A percentile compares a stretch with the other conserved stretches of the same genome.
Evolutionary conservation across 2,797 vertebrate genomes (phyloP).

Genomic region (Harpagifer antarcticus): DNA sequence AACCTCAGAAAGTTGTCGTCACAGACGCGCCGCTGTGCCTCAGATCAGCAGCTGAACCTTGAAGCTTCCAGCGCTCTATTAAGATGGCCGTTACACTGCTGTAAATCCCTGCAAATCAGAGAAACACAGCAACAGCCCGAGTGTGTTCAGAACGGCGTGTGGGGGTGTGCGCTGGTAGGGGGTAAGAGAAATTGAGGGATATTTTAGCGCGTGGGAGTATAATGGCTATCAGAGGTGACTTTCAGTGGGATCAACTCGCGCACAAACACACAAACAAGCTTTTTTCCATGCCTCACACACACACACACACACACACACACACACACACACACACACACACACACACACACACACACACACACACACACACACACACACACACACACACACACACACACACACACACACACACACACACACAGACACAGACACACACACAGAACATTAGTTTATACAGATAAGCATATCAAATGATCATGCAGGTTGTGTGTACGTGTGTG

Average conservation of each 20-base stretch:
- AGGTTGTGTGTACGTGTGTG: slow-evolving; percentile 41
- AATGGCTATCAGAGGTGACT: slow-evolving; percentile 83
- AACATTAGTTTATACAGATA: slow-evolving; percentile 67
- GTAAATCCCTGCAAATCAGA: slow-evolving; percentile 73
- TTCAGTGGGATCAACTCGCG: slow-evolving; percentile 76
- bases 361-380: slow-evolving; percentile 69
- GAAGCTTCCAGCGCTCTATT: slow-evolving; percentile 57
- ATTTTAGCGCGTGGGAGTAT: slow-evolving; percentile 77
- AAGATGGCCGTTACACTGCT: slow-evolving; percentile 52
- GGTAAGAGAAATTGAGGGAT: slow-evolving; percentile 78
- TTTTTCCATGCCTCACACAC: slow-evolving; percentile 21
- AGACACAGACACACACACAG: no score
- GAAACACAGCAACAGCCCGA: slow-evolving; percentile 63
- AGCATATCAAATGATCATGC: slow-evolving; percentile 60
- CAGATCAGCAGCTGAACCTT: slow-evolving; percentile 59
- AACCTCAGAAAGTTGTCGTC: slow-evolving; percentile 27
- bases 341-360: slow-evolving; percentile 63
- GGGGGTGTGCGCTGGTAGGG: slow-evolving; percentile 76
- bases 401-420: no score
- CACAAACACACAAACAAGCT: slow-evolving; percentile 74
- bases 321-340: slow-evolving; percentile 67
- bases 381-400: slow-evolving; percentile 38
- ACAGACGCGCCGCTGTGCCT: slow-evolving; percentile 64
- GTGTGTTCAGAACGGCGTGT: slow-evolving; percentile 69
- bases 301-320: no score